These are phyloP conservation scores for Tragelaphus buxtoni DNA, from an alignment of 2,113 vertebrate species.

Conservation along the genomic window DNA sequence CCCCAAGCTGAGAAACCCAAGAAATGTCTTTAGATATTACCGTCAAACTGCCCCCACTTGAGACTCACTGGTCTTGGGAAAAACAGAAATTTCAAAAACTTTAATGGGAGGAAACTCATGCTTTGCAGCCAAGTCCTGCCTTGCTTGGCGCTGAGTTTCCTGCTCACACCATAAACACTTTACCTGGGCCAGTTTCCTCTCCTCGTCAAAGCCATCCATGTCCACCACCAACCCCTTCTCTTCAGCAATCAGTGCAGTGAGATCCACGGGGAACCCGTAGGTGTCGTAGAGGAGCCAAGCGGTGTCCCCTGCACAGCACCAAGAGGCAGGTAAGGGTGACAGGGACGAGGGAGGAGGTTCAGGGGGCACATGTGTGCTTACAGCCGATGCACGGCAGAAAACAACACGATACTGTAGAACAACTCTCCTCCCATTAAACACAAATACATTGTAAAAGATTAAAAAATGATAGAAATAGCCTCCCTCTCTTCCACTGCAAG, in stretches of 20 bases:
- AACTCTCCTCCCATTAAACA: neutral
- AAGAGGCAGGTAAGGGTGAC: neutral
- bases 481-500: neutral
- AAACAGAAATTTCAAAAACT: conserved; percentile 1
- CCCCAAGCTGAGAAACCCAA: neutral
- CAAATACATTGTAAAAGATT: neutral
- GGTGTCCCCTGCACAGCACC: conserved; percentile 87
- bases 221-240: conserved; percentile 94
- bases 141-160: neutral
- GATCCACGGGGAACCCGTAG: conserved; percentile 95
- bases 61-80: neutral
- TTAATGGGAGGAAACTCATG: neutral
- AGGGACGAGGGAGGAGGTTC: neutral
- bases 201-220: conserved; percentile 92
- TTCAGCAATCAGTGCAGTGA: conserved; percentile 95
- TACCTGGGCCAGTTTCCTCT: conserved; percentile 95
- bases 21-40: neutral
- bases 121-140: neutral
- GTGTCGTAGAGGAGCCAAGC: conserved; percentile 98
- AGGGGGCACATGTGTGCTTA: neutral
- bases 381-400: neutral
- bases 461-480: neutral
- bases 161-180: neutral
- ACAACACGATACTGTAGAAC: neutral
- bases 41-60: neutral